Base-by-base conservation (phyloP, 2,797 vertebrate genomes). In the Notoglanidium macrostoma region DNA sequence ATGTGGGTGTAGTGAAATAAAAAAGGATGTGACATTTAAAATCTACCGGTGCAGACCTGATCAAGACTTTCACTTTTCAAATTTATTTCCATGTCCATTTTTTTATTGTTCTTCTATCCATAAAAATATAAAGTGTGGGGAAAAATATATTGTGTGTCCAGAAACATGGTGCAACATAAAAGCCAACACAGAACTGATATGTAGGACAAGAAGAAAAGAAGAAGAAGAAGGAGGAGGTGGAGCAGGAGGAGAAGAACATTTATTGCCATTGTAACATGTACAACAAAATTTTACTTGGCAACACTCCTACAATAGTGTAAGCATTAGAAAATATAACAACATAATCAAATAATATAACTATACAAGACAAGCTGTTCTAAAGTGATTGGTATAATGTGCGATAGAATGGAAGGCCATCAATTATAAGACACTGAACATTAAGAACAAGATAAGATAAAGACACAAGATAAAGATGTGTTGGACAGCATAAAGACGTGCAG, bases 41-140 rank as follows among this genome's bases (percentile, higher is more conserved):
- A n/a, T 74, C 44, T 10, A 73, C 11, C 44, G n/a, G 11, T 49
- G 26, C 44, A 74, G 44, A n/a, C 40, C 19, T 72, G 44, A 21
- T 72, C 19, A 72, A 67, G 19, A 72, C 70, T 12, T 73, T 73
- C 10, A 73, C 1, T 89, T 89, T 86, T 32, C 65, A 78, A 40
- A 29, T 19, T 29, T 84, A 87, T 81, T 79, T 84, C 54, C 11
- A 14, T 74, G 11, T 74, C 10, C 23, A 26, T 40, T 40, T n/a
- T 40, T 49, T 74, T 74, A 51, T 74, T 49, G 44, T 40, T 70
- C 67, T 19, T 17, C 67, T 40, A 70, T 21, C 32, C 2, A 21
- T 70, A 40, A 21, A 21, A 0, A 40, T 0, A 68, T 68, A 17
- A 15, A 68, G 68, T 40, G 67, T 21, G 17, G 32, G 63, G 35